phyloP scores from a whole-genome alignment of 2,888 invertebrate species.

The Eristalis arbustorum region DNA sequence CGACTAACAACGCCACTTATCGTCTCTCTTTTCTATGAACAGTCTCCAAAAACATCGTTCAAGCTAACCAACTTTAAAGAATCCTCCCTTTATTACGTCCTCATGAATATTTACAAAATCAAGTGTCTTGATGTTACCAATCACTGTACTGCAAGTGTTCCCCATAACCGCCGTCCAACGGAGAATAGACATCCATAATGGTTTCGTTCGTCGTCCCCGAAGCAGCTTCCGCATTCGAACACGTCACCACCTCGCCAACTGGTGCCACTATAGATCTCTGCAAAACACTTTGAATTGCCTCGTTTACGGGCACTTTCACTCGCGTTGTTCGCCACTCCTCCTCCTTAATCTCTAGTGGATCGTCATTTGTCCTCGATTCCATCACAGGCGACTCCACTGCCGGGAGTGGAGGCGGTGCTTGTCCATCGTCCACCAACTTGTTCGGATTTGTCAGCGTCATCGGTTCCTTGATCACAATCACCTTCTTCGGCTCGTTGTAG shows the following conservation, averaged over 20 bases:
- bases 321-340: constrained; percentile 57
- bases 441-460: background rate
- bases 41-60: no score
- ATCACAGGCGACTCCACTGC: background rate
- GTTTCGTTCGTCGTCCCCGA: background rate
- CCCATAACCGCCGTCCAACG: constrained; percentile 31
- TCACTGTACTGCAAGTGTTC: constrained; percentile 47
- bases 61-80: no score
- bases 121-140: constrained; percentile 17
- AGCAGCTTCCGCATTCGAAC: background rate
- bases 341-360: constrained; percentile 59
- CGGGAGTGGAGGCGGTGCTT: background rate
- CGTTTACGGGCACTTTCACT: constrained; percentile 58
- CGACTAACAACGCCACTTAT: no score
- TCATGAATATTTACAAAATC: constrained; percentile 26
- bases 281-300: constrained; percentile 57
- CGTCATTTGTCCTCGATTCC: constrained; percentile 25
- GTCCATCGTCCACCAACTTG: background rate
- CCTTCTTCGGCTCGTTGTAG: constrained; percentile 33
- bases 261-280: constrained; percentile 21
- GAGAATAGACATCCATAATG: constrained; percentile 29
- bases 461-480: constrained; percentile 31
- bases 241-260: background rate
- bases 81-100: constrained; percentile 1
- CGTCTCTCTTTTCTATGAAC: no score